Percentiles rank a stretch among this genome's conserved stretches.
Evolutionary conservation across 2,797 vertebrate genomes (phyloP).

Genomic region (Cynodonichthys magdalenae): DNA sequence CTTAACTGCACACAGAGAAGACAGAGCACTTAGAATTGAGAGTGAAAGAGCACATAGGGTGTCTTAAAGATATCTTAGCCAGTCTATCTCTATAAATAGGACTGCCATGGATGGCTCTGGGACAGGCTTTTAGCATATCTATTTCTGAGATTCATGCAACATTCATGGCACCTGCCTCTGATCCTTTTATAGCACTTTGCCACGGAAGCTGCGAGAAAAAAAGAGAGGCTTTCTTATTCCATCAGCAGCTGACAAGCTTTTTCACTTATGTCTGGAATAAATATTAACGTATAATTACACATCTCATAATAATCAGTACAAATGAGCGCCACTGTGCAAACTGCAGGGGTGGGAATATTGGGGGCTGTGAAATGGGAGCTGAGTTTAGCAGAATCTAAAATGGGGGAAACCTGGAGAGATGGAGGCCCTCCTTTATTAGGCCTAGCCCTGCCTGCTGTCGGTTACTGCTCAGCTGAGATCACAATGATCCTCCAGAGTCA

Average conservation of each 20-base stretch:
- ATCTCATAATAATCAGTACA: conserved; percentile 14
- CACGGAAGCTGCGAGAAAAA: conserved; percentile 28
- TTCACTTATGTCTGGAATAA: conserved; percentile 37
- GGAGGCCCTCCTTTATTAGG: conserved; percentile 72
- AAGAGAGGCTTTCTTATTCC: conserved; percentile 11
- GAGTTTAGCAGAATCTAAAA: conserved; percentile 77
- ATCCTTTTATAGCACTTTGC: conserved; percentile 58
- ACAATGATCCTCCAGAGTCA: conserved; percentile 47
- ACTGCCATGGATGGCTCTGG: conserved; percentile 61
- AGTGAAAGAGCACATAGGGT: conserved; percentile 53
- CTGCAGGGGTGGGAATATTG: conserved; percentile 44
- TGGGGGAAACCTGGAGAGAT: conserved; percentile 78
- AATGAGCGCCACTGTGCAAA: conserved; percentile 31
- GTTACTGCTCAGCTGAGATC: conserved; percentile 59
- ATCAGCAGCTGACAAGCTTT: conserved; percentile 41
- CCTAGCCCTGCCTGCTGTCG: conserved; percentile 61
- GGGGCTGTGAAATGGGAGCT: conserved; percentile 75
- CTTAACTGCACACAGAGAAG: conserved; percentile 52
- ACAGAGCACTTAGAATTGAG: conserved; percentile 61
- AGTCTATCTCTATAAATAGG: conserved; percentile 71
- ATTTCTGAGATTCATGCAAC: conserved; percentile 80
- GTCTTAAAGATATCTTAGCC: conserved; percentile 43
- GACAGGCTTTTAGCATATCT: conserved; percentile 78
- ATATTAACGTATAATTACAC: conserved; percentile 15
- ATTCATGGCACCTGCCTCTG: conserved; percentile 74